Evolutionary conservation across 2,113 vertebrate genomes (phyloP).

Genomic region (Uria lomvia): DNA sequence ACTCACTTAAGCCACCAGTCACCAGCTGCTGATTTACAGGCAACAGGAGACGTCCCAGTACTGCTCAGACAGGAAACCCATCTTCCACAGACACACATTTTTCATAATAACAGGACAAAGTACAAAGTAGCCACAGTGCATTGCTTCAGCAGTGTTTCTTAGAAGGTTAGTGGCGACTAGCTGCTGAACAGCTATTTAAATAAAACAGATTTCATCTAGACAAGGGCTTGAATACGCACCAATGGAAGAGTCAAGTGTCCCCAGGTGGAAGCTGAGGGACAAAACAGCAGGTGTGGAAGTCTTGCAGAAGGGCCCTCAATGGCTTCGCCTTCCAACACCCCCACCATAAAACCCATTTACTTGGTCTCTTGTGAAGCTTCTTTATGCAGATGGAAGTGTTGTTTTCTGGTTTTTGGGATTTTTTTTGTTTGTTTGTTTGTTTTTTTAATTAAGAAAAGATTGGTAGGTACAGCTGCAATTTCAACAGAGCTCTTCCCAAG

Average conservation of each 20-base stretch:
- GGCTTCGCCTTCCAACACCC: background rate
- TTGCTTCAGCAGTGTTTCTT: background rate
- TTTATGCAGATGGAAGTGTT: background rate
- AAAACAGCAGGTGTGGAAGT: background rate
- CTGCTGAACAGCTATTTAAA: background rate
- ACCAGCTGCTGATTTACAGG: background rate
- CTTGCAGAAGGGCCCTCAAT: background rate
- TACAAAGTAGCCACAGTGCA: background rate
- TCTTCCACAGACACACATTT: background rate
- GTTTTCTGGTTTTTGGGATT: background rate
- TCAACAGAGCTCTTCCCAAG: background rate
- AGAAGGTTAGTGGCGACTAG: background rate
- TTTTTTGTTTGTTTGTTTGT: background rate
- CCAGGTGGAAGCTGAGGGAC: background rate
- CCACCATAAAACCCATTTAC: background rate
- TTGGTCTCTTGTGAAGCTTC: background rate
- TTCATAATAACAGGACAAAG: background rate
- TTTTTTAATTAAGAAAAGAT: background rate
- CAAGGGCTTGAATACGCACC: background rate
- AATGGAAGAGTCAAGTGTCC: background rate
- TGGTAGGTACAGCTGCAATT: background rate
- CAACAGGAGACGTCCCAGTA: background rate
- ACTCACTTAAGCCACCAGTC: background rate
- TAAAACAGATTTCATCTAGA: background rate
- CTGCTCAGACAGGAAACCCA: accelerated